Evolutionary conservation across 2,113 vertebrate genomes (phyloP).

Genomic region (Scartelaos histophorus): DNA sequence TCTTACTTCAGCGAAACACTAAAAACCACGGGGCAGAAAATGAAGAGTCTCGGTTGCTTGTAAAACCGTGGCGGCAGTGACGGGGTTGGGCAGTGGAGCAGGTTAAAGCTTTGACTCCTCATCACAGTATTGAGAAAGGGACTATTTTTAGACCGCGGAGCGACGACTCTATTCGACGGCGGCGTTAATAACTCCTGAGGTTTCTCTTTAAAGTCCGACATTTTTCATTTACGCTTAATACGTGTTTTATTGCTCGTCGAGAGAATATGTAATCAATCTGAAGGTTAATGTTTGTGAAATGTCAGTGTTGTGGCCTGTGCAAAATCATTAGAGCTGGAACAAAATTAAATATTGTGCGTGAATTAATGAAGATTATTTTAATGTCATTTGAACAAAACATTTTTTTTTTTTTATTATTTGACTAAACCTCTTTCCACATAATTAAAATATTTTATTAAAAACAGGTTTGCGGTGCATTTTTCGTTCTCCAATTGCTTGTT

Average conservation of each 20-base stretch:
- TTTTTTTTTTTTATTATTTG: not conserved
- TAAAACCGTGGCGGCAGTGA: constrained; percentile 20
- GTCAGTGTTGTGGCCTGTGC: constrained; percentile 24
- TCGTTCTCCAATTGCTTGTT: too few species aligned
- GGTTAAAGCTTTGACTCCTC: constrained; percentile 25
- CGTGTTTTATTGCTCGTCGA: not conserved
- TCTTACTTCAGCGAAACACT: constrained; percentile 46
- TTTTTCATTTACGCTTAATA: not conserved
- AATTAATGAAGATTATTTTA: not conserved
- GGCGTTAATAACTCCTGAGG: constrained; percentile 21
- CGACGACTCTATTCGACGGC: constrained; percentile 40
- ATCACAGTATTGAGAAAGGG: constrained; percentile 47
- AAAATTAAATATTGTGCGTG: constrained; percentile 33
- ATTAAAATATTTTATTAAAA: too few species aligned
- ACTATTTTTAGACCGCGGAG: constrained; percentile 57
- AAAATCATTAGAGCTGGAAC: constrained; percentile 30
- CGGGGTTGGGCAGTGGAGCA: constrained; percentile 47
- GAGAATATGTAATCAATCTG: not conserved
- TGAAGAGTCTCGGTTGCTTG: constrained; percentile 22
- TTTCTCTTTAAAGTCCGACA: constrained; percentile 13
- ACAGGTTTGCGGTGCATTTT: too few species aligned
- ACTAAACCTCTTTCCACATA: too few species aligned
- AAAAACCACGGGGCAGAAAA: constrained; percentile 43
- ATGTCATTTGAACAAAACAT: not conserved
- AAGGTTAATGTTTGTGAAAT: constrained; percentile 29